Evolutionary conservation across 2,888 invertebrate genomes (phyloP), one percentile per base, ranked within the genome.

Genomic region (Argynnis bischoffii): DNA sequence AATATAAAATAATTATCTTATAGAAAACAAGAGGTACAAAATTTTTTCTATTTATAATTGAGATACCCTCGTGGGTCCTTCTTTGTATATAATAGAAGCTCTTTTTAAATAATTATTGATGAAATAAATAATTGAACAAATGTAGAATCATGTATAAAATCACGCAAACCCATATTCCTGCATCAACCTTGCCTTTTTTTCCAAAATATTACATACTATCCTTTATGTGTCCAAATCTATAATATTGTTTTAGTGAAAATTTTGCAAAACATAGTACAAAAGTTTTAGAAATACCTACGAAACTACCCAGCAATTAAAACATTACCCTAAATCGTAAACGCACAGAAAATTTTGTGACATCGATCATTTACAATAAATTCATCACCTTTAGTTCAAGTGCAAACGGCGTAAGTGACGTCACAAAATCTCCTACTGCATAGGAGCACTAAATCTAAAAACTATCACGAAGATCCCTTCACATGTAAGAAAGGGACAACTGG

Each of bases 201-300:
- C 63, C 69, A 64, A 67, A 68, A 70, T 55, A 72, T 63, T 81
- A 65, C 69, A 69, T 64, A 70, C 88, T 89, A 89, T 81, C 76
- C 77, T 76, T 88, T 87, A 86, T 80, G 92, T 92, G 92, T 89
- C 86, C 90, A 87, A 88, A 84, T 87, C 90, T 90, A 90, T 88
- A 84, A 79, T 67, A 81, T 78, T 76, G 73, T 82, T 87, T 88
- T 87, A 90, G 92, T 92, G 92, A 92, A 92, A 91, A 91, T 91
- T 92, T 92, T 83, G 92, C 92, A 92, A 92, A 92, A 92, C 92
- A 92, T 91, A 92, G 92, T 92, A 92, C 86, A 92, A 92, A 92
- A 92, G 84, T 90, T 92, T 90, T 90, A 91, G 90, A 90, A 91
- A 92, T 91, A 89, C 81, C 89, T 88, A 90, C 88, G 81, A 85